Base-by-base conservation (phyloP, 2,888 invertebrate genomes). In the Chaitophorus viminalis region DNA sequence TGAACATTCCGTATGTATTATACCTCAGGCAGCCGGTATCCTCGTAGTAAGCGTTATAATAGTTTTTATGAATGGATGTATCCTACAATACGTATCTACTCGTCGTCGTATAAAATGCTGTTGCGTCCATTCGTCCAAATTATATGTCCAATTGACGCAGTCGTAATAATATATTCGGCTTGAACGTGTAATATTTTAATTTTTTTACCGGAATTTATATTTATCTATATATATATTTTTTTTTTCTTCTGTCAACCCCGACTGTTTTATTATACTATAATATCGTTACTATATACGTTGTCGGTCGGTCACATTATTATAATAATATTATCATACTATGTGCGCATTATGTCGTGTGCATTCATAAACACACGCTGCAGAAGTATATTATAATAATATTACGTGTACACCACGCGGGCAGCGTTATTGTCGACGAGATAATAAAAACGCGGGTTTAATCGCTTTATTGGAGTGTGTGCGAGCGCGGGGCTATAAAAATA, bases 381-480 rank as follows among this genome's bases (percentile, higher is more conserved):
- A 46, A 46, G 46, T 46, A 36, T 6, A 36, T 36, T 36, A 36
- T 6, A 36, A 3, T 36, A 36, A 5, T 36, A 36, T n/a, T n/a
- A n/a, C n/a, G 39, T 39, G 39, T 46, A 9, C 46, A 46, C 14
- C 14, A 46, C 3, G 29, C 31, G 31, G 31, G 17, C n/a, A 5
- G 39, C 75, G n/a, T 46, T n/a, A n/a, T n/a, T 76, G 46, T 68
- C 76, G 84, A 85, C 76, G 84, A 77, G 76, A 85, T 85, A 85
- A 77, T 85, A 85, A 85, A 85, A 85, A 85, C 84, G 76, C 77
- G 78, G 25, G 78, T 78, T 86, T 86, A 86, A 86, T 86, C 86
- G 86, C 79, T 86, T 86, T 86, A 86, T 86, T 86, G n/a, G 78
- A 54, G 78, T 72, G 70, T 36, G 70, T 3, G 68, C 17, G 17